Base-by-base conservation (phyloP, 1,140 invertebrate species). In the Teleopsis dalmanni region DNA sequence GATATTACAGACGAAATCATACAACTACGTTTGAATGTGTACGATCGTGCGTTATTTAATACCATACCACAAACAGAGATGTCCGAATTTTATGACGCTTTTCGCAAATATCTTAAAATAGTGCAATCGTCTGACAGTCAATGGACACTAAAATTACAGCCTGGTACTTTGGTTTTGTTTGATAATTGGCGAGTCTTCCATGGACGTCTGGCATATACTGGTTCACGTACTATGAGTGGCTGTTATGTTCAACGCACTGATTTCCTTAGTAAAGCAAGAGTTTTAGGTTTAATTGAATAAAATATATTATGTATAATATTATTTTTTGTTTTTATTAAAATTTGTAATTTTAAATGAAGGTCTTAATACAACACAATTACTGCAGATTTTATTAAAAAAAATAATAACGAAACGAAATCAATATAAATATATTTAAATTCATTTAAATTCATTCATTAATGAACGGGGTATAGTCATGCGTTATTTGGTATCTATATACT, bases 151-250 rank as follows among this genome's bases (percentile, higher is more conserved):
- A 80, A 79, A 62, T 60, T 87, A 10, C 57, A 59, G 18, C 82
- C 84, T 27, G 83, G 83, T 52, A 78, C 70, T 26, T 76, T 87
- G 2, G 67, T 87, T 29, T 77, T 83, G 35, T 78, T 87, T 44
- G 84, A 89, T 56, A 89, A 89, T 67, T 87, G 83, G 76, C 73
- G 87, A 37, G 73, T 87, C 2, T 62, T 87, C 3, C 86, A 88
- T 59, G 85, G 84, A 0, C 73, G 86, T 41, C 74, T 74, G 22
- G 75, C 67, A 0, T 88, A 84, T 65, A 77, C 76, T 2, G 84
- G 81, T 5, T 60, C 62, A 13, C 67, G 82, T 21, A 70, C 73
- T 3, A 66, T 85, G 35, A 68, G 72, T 34, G 81, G 82, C 3
- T 75, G 77, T 26, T 84, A 83, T 60, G 73, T 84, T 14, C 58